Conservation (phyloP, 2,113 vertebrate genomes). For the Pagrus major region DNA sequence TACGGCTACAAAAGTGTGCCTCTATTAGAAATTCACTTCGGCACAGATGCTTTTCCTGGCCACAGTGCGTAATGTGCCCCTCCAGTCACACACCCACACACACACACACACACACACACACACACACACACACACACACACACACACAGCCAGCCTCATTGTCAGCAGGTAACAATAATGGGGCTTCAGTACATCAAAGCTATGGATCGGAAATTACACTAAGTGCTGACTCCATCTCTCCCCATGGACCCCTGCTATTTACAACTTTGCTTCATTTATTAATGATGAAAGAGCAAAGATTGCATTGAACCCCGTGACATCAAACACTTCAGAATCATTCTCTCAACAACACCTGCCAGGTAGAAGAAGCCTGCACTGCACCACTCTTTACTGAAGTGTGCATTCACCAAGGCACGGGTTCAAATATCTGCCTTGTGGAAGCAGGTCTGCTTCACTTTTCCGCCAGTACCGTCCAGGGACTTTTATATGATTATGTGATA, state of each 20-base stretch:
- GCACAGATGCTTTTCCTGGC: conserved; percentile 11
- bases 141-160: conserved; percentile 50
- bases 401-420: conserved; percentile 16
- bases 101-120: conserved; percentile 12
- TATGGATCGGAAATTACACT: conserved; percentile 67
- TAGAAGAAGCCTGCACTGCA: conserved; percentile 30
- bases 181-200: conserved; percentile 74
- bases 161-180: conserved; percentile 74
- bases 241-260: conserved; percentile 60
- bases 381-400: conserved; percentile 13
- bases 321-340: conserved; percentile 64
- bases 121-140: conserved; percentile 10
- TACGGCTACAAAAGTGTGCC: neutral
- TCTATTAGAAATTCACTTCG: neutral
- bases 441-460: too few relatives aligned
- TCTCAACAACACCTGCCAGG: conserved; percentile 69
- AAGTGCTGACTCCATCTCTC: conserved; percentile 42
- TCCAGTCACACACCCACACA: conserved; percentile 27
- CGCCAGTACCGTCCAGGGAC: neutral
- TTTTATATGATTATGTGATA: neutral
- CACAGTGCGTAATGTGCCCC: neutral
- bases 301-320: conserved; percentile 48
- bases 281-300: conserved; percentile 67
- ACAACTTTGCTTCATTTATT: conserved; percentile 69
- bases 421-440: neutral